Evolutionary conservation across 2,797 vertebrate species (phyloP), one percentile per base, ranked within the genome.

Genomic region (Hypotaenidia okinawae): DNA sequence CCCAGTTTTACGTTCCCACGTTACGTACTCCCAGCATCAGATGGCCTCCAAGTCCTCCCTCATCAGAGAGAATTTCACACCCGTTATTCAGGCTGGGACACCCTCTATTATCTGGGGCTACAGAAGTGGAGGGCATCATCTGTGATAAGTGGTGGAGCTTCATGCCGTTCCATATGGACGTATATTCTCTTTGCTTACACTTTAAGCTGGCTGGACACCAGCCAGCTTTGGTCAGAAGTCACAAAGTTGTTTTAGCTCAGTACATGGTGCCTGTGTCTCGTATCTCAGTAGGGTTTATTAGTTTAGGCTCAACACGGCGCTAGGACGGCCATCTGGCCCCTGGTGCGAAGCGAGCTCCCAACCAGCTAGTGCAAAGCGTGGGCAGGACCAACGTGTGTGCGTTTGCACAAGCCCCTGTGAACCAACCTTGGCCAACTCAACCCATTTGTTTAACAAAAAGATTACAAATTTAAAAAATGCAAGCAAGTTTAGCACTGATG

Each of bases 141-240:
- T 95, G 96, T 32, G 87, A 24, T 16, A 63, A 87, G 89, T 0
- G 45, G 84, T 63, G 77, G 95, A 97, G 94, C 92, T 95, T 52
- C 84, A 3, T 90, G 90, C 70, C 27, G 30, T 87, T 94, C 96
- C 96, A 96, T 93, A 97, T 95, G 96, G 96, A 90, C 88, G 0
- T 19, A 59, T 12, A 90, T 79, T 89, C 92, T 73, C 88, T 18
- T 54, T 21, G 63, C 90, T 92, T 58, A 67, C 86, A 61, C 82
- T 78, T 81, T 8, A 87, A 89, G 91, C 96, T 92, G 94, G 94
- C 93, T 96, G 96, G 95, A 93, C 81, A 84, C 13, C 89, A 92
- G 96, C 96, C 96, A 96, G 94, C 93, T 92, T 89, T 70, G 96
- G 96, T 96, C 94, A 95, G 91, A 89, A 96, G 96, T 95, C 96